Base-by-base conservation (phyloP, 2,888 invertebrate genomes). In the Caenorhabditis sp. region DNA sequence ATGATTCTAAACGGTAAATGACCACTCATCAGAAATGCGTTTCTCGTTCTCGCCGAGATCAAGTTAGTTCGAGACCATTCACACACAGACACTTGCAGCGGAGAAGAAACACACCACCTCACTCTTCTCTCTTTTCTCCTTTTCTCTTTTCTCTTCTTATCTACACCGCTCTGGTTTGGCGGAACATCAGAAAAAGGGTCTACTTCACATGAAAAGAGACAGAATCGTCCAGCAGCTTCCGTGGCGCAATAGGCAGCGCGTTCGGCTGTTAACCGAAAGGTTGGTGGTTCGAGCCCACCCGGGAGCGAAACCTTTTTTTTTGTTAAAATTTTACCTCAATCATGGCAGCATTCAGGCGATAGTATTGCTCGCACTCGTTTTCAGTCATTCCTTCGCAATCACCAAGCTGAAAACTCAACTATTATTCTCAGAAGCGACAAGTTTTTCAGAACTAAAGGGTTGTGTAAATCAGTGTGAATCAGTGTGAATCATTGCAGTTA, bases 201-300 rank as follows among this genome's bases (percentile, higher is more conserved):
- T 61, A 44, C 28, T 49, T 59, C 22, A 7, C 6, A 56, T 16
- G 16, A 16, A 47, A 28, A 49, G 14, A 63, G 35, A n/a, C 24
- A 19, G n/a, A 10, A 51, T 14, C 1, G 10, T 6, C 0, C 68
- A 70, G 41, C 68, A 54, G 74, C 74, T 80, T 74, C 74, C 80
- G 74, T 87, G 87, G 85, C 87, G 87, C 84, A 87, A 84, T 87
- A 82, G 85, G 85, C 86, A 96, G 96, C 96, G 96, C 96, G 96
- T 96, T 96, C 96, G 96, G 96, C 96, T 96, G 96, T 96, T 96
- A 96, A 96, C 96, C 96, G 96, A 96, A 96, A 96, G 96, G 96
- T 96, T 96, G 96, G 96, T 96, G 96, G 96, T 96, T 96, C 96
- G 95, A 96, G 95, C 85, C 86, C 87, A 86, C 86, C 87, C 86